phyloP scores from a whole-genome alignment of 2,797 vertebrate genomes.

The Fringilla coelebs region DNA sequence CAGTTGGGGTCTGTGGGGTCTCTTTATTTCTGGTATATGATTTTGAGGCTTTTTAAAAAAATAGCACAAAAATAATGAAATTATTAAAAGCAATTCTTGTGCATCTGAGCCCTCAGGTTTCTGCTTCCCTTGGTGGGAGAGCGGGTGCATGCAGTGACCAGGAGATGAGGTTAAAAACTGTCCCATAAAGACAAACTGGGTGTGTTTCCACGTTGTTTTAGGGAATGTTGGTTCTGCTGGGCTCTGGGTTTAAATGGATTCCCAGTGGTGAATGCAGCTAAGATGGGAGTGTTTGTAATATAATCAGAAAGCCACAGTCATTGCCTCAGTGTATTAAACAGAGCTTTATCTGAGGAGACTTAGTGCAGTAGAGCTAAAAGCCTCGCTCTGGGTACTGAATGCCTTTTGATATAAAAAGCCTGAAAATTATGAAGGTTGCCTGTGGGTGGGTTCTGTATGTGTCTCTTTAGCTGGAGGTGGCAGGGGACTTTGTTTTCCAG shows the following conservation, averaged over 20 bases:
- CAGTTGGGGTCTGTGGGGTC: background rate
- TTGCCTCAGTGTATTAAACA: background rate
- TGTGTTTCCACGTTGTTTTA: background rate
- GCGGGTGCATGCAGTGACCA: background rate
- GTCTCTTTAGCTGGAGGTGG: slow-evolving; percentile 19
- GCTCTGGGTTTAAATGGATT: background rate
- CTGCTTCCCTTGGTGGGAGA: background rate
- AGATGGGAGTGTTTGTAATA: background rate
- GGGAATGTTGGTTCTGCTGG: background rate
- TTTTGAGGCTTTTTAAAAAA: background rate
- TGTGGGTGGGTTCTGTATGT: slow-evolving; percentile 27
- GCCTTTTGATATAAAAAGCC: slow-evolving; percentile 36
- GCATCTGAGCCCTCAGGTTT: background rate
- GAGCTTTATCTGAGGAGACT: background rate
- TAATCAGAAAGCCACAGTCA: background rate
- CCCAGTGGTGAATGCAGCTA: background rate
- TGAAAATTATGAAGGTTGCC: background rate
- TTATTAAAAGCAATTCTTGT: background rate
- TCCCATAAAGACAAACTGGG: background rate
- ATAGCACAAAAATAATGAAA: background rate
- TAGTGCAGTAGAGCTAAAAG: slow-evolving; percentile 10
- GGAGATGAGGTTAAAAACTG: background rate
- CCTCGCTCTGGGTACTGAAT: background rate
- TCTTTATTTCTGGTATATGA: background rate
- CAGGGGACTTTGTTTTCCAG: slow-evolving; percentile 11